Evolutionary conservation across 2,113 vertebrate genomes (phyloP).

Genomic region (Chaetura pelagica): DNA sequence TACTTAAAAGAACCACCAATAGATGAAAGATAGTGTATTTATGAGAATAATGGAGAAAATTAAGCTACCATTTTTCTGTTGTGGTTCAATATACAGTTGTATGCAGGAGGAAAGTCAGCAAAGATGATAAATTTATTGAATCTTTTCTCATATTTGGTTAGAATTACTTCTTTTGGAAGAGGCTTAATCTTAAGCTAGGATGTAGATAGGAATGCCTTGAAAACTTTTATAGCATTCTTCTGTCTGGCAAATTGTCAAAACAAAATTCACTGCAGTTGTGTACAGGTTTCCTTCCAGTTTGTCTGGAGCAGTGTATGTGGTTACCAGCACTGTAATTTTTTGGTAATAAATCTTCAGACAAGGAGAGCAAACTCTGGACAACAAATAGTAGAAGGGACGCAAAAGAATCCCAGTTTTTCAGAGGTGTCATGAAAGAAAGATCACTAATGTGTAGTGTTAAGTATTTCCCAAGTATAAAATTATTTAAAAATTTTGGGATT

Average conservation of each 20-base stretch:
- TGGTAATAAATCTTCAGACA: background rate
- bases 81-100: background rate
- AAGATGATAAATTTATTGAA: background rate
- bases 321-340: background rate
- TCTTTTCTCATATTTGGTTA: background rate
- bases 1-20: background rate
- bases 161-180: background rate
- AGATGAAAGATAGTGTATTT: background rate
- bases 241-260: background rate
- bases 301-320: background rate
- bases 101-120: background rate
- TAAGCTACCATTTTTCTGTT: background rate
- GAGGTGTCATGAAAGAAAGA: background rate
- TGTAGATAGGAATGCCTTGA: background rate
- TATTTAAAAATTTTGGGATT: background rate
- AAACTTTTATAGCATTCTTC: background rate
- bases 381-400: background rate
- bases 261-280: background rate
- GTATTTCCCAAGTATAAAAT: background rate
- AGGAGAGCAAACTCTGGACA: background rate
- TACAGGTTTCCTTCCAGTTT: background rate
- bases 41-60: background rate
- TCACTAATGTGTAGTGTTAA: background rate
- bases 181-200: background rate
- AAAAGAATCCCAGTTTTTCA: background rate